Evolutionary conservation across 2,888 invertebrate species (phyloP).

Genomic region (Nomada fabriciana): DNA sequence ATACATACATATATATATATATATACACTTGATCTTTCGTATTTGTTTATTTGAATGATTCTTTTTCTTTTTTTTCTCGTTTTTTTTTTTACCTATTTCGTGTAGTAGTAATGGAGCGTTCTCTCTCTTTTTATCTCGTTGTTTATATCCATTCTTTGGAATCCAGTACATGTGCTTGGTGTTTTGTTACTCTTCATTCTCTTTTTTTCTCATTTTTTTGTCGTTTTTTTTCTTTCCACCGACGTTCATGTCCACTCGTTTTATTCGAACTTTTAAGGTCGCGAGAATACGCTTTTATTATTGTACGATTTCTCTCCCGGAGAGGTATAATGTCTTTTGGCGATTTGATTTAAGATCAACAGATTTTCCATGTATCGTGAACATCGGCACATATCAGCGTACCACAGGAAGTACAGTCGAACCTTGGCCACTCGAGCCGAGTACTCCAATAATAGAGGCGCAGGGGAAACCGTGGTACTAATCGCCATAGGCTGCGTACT

Average conservation of each 20-base stretch:
- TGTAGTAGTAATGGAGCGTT: too few species aligned
- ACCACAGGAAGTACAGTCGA: too few species aligned
- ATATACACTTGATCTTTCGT: slow-evolving; percentile 5
- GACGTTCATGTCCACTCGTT: too few species aligned
- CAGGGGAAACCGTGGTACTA: too few species aligned
- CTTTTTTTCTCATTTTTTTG: slow-evolving; percentile 1
- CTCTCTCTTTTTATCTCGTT: not conserved
- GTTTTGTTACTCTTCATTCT: not conserved
- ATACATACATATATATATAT: not conserved
- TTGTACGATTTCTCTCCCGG: not conserved
- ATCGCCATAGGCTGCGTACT: too few species aligned
- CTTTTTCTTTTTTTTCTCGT: not conserved
- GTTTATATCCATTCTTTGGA: not conserved
- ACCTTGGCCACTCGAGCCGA: not conserved
- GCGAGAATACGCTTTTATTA: too few species aligned
- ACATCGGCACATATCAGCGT: slow-evolving; percentile 36
- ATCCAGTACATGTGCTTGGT: slow-evolving; percentile 53
- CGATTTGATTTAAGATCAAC: too few species aligned
- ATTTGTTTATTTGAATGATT: not conserved
- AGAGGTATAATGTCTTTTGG: too few species aligned
- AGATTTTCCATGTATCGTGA: not conserved
- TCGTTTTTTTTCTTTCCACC: not conserved
- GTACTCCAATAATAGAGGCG: not conserved
- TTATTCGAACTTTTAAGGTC: too few species aligned
- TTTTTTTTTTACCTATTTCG: not conserved